Conservation (phyloP, 1,140 invertebrate species). For the Cardiocondyla obscurior region DNA sequence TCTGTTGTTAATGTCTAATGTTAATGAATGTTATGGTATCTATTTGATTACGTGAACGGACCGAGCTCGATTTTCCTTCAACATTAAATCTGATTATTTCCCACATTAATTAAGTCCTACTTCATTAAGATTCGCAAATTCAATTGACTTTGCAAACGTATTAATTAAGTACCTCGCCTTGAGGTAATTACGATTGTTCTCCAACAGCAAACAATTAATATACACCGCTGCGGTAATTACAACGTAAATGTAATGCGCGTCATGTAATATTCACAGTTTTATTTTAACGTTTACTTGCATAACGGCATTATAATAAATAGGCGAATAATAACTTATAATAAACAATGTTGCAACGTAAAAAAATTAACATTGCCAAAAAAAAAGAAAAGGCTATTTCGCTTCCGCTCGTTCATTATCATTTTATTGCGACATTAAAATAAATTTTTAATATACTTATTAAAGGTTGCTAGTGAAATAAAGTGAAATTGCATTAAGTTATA, state of each 20-base stretch:
- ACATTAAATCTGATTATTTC: not conserved
- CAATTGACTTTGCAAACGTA: not conserved
- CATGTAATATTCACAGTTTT: not conserved
- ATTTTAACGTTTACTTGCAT: not conserved
- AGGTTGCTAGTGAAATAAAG: not conserved
- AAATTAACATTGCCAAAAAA: slow-evolving; percentile 3
- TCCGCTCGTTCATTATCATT: not conserved
- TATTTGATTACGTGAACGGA: too few relatives aligned
- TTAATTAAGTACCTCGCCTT: not conserved
- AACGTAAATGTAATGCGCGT: not conserved
- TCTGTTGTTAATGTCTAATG: too few relatives aligned
- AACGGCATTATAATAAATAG: not conserved
- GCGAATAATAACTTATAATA: not conserved
- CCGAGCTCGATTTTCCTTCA: not conserved
- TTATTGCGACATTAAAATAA: not conserved
- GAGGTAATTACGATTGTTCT: not conserved
- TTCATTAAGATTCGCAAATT: not conserved
- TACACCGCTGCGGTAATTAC: not conserved
- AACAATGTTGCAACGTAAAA: not conserved
- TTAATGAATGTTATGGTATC: too few relatives aligned
- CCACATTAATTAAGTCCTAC: not conserved
- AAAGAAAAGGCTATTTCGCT: not conserved
- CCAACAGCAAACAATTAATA: not conserved
- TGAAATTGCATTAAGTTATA: too few relatives aligned
- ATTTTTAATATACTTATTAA: not conserved